Evolutionary conservation across 2,888 invertebrate genomes (phyloP).

Genomic region (Oxycera nigricornis): DNA sequence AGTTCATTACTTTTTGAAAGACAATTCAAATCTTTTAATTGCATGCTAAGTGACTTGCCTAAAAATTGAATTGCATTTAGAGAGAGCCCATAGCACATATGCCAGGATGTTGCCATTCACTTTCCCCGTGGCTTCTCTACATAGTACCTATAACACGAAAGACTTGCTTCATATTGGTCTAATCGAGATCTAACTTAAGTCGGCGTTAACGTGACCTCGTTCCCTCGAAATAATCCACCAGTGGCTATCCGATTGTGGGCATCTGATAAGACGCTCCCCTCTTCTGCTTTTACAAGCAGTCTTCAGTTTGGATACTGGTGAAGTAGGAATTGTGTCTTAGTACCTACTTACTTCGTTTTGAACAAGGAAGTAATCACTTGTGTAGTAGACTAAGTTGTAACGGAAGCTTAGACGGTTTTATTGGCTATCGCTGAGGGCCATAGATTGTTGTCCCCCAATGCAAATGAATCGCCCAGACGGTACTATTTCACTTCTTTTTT

Average conservation of each 20-base stretch:
- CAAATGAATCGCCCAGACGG: neutral
- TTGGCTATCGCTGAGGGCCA: neutral
- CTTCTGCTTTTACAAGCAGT: neutral
- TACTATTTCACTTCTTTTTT: neutral
- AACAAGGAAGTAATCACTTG: constrained; percentile 17
- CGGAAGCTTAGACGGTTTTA: constrained; percentile 9
- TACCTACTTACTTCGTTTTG: neutral
- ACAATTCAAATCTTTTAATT: too few relatives aligned
- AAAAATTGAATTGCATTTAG: too few relatives aligned
- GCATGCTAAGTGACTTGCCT: too few relatives aligned
- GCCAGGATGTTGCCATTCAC: too few relatives aligned
- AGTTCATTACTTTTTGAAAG: too few relatives aligned
- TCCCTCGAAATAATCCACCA: neutral
- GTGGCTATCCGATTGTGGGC: neutral
- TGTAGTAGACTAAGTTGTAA: neutral
- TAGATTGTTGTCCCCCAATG: neutral
- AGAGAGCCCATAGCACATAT: too few relatives aligned
- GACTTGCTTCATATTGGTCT: neutral
- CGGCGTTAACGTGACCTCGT: neutral
- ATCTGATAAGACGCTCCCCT: neutral
- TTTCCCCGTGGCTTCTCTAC: neutral
- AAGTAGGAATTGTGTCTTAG: neutral
- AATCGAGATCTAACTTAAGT: neutral
- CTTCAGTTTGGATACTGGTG: neutral
- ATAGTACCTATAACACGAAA: too few relatives aligned